Evolutionary conservation across 1,140 invertebrate species (phyloP).

Genomic region (Agrypnia vestita): DNA sequence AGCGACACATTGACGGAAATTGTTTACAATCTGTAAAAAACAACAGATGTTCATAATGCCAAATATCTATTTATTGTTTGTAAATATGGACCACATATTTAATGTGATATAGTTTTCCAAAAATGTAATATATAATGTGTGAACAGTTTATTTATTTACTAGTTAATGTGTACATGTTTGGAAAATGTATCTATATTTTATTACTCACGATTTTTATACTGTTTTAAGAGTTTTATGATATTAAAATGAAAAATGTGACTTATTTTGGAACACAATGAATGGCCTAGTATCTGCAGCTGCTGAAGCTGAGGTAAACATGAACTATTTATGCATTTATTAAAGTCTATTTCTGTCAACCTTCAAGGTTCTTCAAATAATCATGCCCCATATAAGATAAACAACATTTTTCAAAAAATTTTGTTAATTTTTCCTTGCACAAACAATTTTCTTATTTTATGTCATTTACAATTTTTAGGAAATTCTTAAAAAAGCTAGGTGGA

Average conservation of each 20-base stretch:
- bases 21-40: slow-evolving; percentile 49
- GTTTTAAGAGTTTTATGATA: slow-evolving; percentile 47
- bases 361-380: too few relatives aligned
- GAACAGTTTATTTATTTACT: slow-evolving; percentile 34
- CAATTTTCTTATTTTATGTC: too few relatives aligned
- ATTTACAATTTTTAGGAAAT: slow-evolving; percentile 51
- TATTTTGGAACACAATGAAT: slow-evolving; percentile 69
- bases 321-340: slow-evolving; percentile 22
- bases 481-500: slow-evolving; percentile 58
- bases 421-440: too few relatives aligned
- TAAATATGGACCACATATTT: slow-evolving; percentile 39
- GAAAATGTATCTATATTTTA: slow-evolving; percentile 31
- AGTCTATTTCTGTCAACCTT: too few relatives aligned
- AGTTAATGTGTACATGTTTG: slow-evolving; percentile 8
- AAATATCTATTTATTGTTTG: slow-evolving; percentile 47
- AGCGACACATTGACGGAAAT: background rate
- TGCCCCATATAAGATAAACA: too few relatives aligned
- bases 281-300: slow-evolving; percentile 74
- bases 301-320: slow-evolving; percentile 69
- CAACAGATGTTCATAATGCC: slow-evolving; percentile 52
- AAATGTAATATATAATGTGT: slow-evolving; percentile 25
- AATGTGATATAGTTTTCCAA: slow-evolving; percentile 30
- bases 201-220: slow-evolving; percentile 33
- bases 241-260: slow-evolving; percentile 51
- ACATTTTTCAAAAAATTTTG: too few relatives aligned